Evolutionary conservation across 2,113 vertebrate genomes (phyloP).

Genomic region (Microcebus griseorufus): DNA sequence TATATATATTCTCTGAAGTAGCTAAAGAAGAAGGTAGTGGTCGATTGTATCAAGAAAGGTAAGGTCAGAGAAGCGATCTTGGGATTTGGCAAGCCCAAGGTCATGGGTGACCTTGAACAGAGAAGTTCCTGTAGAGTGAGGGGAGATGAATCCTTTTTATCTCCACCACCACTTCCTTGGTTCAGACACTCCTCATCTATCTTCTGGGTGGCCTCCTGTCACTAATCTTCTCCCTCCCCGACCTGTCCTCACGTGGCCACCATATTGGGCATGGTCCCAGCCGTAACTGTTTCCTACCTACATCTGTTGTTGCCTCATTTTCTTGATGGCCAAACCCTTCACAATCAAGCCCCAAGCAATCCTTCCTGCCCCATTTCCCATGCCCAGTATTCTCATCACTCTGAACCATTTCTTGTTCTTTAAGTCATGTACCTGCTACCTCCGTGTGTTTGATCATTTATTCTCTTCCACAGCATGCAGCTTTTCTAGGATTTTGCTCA

Average conservation of each 20-base stretch:
- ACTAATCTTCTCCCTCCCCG: neutral
- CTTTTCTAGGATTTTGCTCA: neutral
- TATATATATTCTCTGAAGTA: neutral
- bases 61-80: neutral
- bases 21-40: neutral
- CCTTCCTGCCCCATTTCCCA: neutral
- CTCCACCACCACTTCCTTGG: no score
- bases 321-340: neutral
- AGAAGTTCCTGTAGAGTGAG: neutral
- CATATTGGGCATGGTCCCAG: no score
- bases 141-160: neutral
- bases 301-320: neutral
- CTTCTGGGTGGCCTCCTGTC: no score
- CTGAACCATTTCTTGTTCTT: neutral
- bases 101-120: neutral
- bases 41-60: neutral
- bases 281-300: neutral
- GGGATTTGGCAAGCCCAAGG: neutral
- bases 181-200: neutral
- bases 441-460: rapidly evolving
- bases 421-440: no score
- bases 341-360: neutral
- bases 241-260: neutral
- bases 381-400: neutral
- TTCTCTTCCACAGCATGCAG: neutral